Evolutionary conservation across 2,888 invertebrate species (phyloP), one percentile per base, ranked within the genome.

Genomic region (Imbricaverruca yamaguchii): DNA sequence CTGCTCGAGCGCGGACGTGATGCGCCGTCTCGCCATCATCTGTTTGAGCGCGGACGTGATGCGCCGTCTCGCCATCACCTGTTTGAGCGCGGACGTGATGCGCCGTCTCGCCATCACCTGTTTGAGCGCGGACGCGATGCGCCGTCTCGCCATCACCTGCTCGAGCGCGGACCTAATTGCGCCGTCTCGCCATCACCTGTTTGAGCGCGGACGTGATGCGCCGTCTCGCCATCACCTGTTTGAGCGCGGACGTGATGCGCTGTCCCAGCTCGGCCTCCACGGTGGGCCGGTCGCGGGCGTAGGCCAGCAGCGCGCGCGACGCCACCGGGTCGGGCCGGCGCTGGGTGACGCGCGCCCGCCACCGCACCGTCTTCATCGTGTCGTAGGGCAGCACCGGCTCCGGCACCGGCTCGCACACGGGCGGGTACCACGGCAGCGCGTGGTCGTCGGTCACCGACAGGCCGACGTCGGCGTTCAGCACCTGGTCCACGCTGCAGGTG

Each of bases 361-460:
- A 80, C 80, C 53, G 80, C 21, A 39, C 83, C 83, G 80, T 82
- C 81, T 61, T 81, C 81, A 80, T 79, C 59, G 56, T 83, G 81
- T 79, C 82, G 82, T 15, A 82, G 81, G 57, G 80, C 81, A 25
- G 83, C 83, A 61, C 82, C 81, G 53, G 82, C 81, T 67, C 82
- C 82, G 13, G 79, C 80, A 57, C 82, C 82, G 61, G 81, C 80
- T 88, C 88, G 85, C 93, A 94, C 13, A 90, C 87, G 0, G 93
- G 93, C 25, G 93, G 93, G 86, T 92, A 91, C 93, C 93, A 93
- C 7, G 93, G 93, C 83, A 93, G 87, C 77, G 91, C 90, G 84
- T 93, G 92, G 85, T 92, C 91, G 21, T 89, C 89, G 9, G 88
- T 88, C 21, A 88, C 87, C 11, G 90, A 88, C 80, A 93, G 89